Evolutionary conservation across 2,888 invertebrate genomes (phyloP).

Genomic region (Eupithecia subumbrata): DNA sequence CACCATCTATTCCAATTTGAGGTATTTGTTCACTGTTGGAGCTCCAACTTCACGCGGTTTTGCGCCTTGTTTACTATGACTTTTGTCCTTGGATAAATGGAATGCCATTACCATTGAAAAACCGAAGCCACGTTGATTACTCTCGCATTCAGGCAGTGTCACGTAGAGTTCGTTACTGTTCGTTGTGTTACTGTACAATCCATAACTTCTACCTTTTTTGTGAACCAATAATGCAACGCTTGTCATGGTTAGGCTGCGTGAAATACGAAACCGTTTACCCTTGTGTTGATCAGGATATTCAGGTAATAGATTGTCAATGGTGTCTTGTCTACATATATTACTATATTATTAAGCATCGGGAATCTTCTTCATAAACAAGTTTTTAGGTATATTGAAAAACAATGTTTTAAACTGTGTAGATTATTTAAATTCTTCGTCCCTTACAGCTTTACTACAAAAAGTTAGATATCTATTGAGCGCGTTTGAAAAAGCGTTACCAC

Average conservation of each 20-base stretch:
- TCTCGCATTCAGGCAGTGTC: background rate
- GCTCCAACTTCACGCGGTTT: background rate
- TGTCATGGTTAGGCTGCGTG: background rate
- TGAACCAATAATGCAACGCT: background rate
- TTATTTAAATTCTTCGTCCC: too few relatives aligned
- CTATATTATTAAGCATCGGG: background rate
- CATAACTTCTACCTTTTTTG: background rate
- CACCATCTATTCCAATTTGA: background rate
- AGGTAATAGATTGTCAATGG: background rate
- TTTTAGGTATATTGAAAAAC: too few relatives aligned
- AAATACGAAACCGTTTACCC: background rate
- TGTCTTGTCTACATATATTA: background rate
- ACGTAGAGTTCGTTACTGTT: background rate
- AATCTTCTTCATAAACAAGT: background rate
- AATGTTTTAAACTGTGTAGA: too few relatives aligned
- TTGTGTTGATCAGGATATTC: background rate
- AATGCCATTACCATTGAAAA: background rate
- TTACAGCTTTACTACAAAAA: too few relatives aligned
- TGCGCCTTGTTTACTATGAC: background rate
- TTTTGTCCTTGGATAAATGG: background rate
- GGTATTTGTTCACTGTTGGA: background rate
- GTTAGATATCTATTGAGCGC: too few relatives aligned
- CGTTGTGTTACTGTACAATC: background rate
- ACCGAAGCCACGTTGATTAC: background rate
- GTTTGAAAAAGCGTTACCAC: too few relatives aligned